phyloP scores from a whole-genome alignment of 1,140 invertebrate species.

The Apis laboriosa region DNA sequence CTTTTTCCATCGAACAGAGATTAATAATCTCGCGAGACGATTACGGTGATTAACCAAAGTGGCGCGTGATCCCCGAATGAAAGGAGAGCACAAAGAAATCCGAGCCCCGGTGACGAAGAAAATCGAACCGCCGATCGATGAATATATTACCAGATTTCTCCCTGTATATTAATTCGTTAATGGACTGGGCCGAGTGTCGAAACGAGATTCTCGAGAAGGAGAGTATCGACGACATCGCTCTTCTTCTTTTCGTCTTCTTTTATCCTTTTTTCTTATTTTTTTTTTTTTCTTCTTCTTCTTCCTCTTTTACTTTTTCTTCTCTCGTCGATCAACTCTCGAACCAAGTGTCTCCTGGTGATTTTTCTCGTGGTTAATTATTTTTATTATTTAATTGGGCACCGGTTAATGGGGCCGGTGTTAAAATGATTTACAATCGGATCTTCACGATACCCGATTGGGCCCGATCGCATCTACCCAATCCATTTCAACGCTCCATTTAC shows the following conservation, averaged over 20 bases:
- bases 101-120: slow-evolving; percentile 26
- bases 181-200: slow-evolving; percentile 1
- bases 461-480: not conserved
- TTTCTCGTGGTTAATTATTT: slow-evolving; percentile 16
- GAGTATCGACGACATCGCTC: not conserved
- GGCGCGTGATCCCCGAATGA: slow-evolving; percentile 33
- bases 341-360: not conserved
- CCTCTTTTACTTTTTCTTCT: not conserved
- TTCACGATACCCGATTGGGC: not conserved
- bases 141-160: slow-evolving; percentile 44
- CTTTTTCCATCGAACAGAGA: slow-evolving; percentile 30
- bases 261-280: no score
- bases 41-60: slow-evolving; percentile 41
- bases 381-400: slow-evolving; percentile 27
- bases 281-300: not conserved
- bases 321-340: not conserved
- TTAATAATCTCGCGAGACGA: slow-evolving; percentile 53
- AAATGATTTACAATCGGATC: slow-evolving; percentile 11
- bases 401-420: slow-evolving; percentile 12
- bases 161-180: slow-evolving; percentile 47
- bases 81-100: slow-evolving; percentile 32
- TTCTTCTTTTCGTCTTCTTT: not conserved
- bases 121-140: slow-evolving; percentile 3
- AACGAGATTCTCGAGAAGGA: slow-evolving; percentile 14
- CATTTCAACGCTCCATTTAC: not conserved